A percentile compares a stretch with the other conserved stretches of the same genome.
phyloP scores from a whole-genome alignment of 2,888 invertebrate species.

The Sarcophaga carnaria region DNA sequence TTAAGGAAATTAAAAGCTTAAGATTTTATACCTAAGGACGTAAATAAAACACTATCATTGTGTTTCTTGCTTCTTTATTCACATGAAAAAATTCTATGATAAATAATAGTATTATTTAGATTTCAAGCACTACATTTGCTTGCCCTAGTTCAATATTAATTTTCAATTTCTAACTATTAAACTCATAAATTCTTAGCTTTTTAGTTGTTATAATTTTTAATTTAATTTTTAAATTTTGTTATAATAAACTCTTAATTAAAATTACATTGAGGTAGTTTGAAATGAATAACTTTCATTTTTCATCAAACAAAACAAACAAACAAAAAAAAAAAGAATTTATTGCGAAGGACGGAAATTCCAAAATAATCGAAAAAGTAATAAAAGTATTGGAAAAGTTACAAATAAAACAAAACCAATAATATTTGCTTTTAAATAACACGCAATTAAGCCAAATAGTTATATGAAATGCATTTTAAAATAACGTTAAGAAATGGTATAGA shows the following conservation, averaged over 20 bases:
- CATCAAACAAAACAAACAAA: background rate
- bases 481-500: slow-evolving; percentile 31
- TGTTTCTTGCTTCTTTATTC: too few species aligned
- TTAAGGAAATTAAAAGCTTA: too few species aligned
- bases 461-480: slow-evolving; percentile 45
- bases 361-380: slow-evolving; percentile 29
- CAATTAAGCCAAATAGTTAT: slow-evolving; percentile 40
- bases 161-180: too few species aligned
- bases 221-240: too few species aligned
- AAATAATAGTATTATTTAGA: too few species aligned
- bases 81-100: too few species aligned
- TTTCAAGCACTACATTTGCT: too few species aligned
- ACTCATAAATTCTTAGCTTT: too few species aligned
- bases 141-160: too few species aligned
- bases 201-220: too few species aligned
- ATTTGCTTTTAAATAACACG: slow-evolving; percentile 39
- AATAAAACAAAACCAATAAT: slow-evolving; percentile 26
- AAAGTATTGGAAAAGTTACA: slow-evolving; percentile 38
- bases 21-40: too few species aligned
- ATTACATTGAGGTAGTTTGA: slow-evolving; percentile 32
- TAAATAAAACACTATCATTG: too few species aligned
- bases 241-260: slow-evolving; percentile 16
- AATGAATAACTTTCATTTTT: slow-evolving; percentile 45
- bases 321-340: background rate
- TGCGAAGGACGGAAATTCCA: slow-evolving; percentile 28